These are phyloP conservation scores for Trileptium ribeirensis DNA, from an alignment of 2,888 invertebrate species.

Conservation along the genomic window DNA sequence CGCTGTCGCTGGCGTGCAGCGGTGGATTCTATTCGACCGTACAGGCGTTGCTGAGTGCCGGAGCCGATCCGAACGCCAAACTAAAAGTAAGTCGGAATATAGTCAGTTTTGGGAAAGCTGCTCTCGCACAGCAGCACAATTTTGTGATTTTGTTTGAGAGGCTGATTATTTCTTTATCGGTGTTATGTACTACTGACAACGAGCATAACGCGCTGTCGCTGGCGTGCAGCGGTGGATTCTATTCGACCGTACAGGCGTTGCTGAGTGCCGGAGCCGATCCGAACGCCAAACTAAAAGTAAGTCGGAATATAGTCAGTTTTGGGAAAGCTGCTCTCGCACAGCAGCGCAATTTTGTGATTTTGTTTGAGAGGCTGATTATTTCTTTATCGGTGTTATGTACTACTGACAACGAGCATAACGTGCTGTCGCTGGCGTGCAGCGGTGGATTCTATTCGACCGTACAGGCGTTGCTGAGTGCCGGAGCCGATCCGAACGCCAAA, in stretches of 20 bases:
- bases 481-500: slow-evolving; percentile 90
- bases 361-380: too few species aligned
- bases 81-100: slow-evolving; percentile 68
- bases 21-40: slow-evolving; percentile 90
- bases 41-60: slow-evolving; percentile 77
- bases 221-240: slow-evolving; percentile 87
- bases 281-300: slow-evolving; percentile 82
- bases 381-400: too few species aligned
- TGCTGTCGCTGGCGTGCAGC: slow-evolving; percentile 82
- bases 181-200: too few species aligned
- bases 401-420: slow-evolving; percentile 93
- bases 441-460: slow-evolving; percentile 90
- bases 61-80: slow-evolving; percentile 90
- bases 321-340: too few species aligned
- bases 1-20: slow-evolving; percentile 82
- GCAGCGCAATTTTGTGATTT: too few species aligned
- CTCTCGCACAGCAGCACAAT: too few species aligned
- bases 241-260: slow-evolving; percentile 81
- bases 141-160: too few species aligned
- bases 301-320: too few species aligned
- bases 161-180: too few species aligned
- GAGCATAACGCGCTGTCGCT: slow-evolving; percentile 94
- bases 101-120: too few species aligned
- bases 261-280: slow-evolving; percentile 87
- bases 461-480: slow-evolving; percentile 77